These are phyloP conservation scores for Cephus pulcher DNA, from an alignment of 2,888 invertebrate genomes.

Conservation along the genomic window DNA sequence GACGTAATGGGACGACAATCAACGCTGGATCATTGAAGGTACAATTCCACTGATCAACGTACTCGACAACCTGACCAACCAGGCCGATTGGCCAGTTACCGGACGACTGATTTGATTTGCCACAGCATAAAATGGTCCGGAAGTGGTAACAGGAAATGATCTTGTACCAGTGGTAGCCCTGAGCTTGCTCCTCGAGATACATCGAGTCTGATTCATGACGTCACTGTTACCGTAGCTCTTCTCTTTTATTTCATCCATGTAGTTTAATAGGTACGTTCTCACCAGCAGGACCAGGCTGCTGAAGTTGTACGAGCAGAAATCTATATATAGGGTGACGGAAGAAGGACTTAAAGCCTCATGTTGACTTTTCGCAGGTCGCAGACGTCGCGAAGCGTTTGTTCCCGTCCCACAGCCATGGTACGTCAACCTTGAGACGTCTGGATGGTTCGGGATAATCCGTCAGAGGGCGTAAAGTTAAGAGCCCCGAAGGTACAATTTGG, in stretches of 20 bases:
- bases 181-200: background rate
- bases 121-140: constrained; percentile 21
- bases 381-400: background rate
- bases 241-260: background rate
- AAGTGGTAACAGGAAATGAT: constrained; percentile 13
- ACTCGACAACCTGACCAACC: constrained; percentile 14
- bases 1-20: constrained; percentile 42
- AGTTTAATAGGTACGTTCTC: background rate
- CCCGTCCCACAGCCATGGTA: background rate
- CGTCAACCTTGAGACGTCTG: no score
- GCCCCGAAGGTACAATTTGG: constrained; percentile 46
- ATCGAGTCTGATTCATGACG: background rate
- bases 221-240: background rate
- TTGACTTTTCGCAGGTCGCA: background rate
- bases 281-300: background rate
- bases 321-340: background rate
- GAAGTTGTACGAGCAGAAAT: background rate
- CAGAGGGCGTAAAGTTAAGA: constrained; percentile 26
- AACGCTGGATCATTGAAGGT: constrained; percentile 37
- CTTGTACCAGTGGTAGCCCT: background rate
- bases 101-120: constrained; percentile 29
- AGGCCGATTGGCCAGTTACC: constrained; percentile 26
- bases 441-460: background rate
- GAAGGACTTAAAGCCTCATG: background rate
- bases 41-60: constrained; percentile 31